phyloP scores from a whole-genome alignment of 2,797 vertebrate genomes.

The Sebastes miniatus region DNA sequence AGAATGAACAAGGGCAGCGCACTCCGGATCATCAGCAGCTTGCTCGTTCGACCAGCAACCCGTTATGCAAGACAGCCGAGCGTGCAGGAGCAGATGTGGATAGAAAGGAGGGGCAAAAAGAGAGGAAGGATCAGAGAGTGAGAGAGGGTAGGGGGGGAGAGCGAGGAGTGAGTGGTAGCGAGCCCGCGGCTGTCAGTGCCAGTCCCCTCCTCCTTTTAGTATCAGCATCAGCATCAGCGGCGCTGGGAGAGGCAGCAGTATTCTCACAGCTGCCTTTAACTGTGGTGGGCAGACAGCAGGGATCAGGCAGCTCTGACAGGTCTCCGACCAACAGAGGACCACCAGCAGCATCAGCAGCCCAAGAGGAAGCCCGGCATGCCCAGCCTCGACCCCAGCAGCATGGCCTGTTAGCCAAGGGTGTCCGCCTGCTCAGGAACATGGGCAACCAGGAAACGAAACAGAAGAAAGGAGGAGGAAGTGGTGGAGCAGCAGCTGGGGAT shows the following conservation, averaged over 20 bases:
- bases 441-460: slow-evolving; percentile 95
- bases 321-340: slow-evolving; percentile 46
- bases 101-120: slow-evolving; percentile 77
- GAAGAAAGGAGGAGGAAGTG: slow-evolving; percentile 84
- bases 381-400: slow-evolving; percentile 77
- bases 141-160: slow-evolving; percentile 58
- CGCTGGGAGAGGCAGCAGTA: slow-evolving; percentile 69
- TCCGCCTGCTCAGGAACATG: slow-evolving; percentile 84
- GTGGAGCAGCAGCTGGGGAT: slow-evolving; percentile 78
- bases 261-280: slow-evolving; percentile 73
- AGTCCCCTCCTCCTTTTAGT: slow-evolving; percentile 73
- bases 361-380: slow-evolving; percentile 53
- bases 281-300: slow-evolving; percentile 55
- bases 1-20: slow-evolving; percentile 69
- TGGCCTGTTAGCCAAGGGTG: slow-evolving; percentile 84
- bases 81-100: slow-evolving; percentile 75
- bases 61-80: slow-evolving; percentile 84
- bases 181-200: slow-evolving; percentile 75
- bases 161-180: slow-evolving; percentile 61
- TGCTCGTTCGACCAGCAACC: slow-evolving; percentile 83
- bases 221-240: slow-evolving; percentile 69
- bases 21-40: slow-evolving; percentile 84
- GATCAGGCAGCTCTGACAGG: slow-evolving; percentile 51
- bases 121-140: slow-evolving; percentile 73
- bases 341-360: slow-evolving; percentile 11